These are phyloP conservation scores for Brachyhypopomus occidentalis DNA, from an alignment of 2,113 vertebrate species.

Conservation along the genomic window DNA sequence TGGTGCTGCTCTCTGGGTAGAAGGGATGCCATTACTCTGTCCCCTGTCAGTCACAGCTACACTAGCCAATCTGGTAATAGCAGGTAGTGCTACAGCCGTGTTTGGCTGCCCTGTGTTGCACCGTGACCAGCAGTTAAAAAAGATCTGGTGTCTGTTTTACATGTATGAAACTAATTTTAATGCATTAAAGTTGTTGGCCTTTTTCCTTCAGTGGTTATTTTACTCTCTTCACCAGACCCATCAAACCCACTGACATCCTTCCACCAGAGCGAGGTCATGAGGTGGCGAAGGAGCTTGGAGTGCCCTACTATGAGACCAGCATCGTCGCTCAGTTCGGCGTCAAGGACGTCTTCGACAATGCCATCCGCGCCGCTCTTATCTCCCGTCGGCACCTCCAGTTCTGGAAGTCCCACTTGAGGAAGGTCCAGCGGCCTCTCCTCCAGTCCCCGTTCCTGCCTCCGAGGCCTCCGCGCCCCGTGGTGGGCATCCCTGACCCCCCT, in stretches of 20 bases:
- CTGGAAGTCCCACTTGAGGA: conserved; percentile 91
- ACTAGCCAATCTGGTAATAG: too few species aligned
- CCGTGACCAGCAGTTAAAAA: too few species aligned
- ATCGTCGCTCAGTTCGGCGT: conserved; percentile 91
- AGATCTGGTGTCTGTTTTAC: too few species aligned
- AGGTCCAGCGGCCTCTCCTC: conserved; percentile 84
- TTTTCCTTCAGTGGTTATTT: conserved; percentile 28
- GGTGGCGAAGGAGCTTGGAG: conserved; percentile 87
- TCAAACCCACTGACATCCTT: conserved; percentile 88
- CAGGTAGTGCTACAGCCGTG: too few species aligned
- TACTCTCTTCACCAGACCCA: conserved; percentile 74
- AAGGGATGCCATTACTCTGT: too few species aligned
- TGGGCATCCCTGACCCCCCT: conserved; percentile 80
- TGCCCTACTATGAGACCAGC: conserved; percentile 90
- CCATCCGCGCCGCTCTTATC: conserved; percentile 88
- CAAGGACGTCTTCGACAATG: conserved; percentile 92
- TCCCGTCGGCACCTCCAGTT: conserved; percentile 89
- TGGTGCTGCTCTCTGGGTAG: too few species aligned
- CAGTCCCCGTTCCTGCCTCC: conserved; percentile 88
- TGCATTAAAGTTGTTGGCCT: not conserved
- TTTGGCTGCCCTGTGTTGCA: too few species aligned
- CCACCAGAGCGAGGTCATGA: conserved; percentile 86
- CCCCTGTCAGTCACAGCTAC: too few species aligned
- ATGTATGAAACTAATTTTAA: too few species aligned
- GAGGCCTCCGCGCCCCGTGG: conserved; percentile 81